Evolutionary conservation across 1,140 invertebrate species (phyloP), one percentile per base, ranked within the genome.

Genomic region (Papilio polytes): DNA sequence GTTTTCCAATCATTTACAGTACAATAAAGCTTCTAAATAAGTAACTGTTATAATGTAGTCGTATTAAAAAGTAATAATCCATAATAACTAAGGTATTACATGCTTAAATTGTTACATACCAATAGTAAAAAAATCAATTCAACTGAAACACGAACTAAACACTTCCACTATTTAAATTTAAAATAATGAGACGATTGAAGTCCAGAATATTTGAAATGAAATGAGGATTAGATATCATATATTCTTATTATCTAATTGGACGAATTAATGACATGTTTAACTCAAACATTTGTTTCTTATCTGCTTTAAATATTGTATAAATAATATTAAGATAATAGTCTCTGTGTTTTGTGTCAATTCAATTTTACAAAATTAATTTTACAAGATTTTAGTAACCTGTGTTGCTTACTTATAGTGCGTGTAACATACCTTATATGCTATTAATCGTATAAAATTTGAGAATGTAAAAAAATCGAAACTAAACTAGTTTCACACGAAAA

Each of bases 401-500:
- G 31, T 36, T 70, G 8, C 26, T 2, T 26, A 66, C 59, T 26
- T 26, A 22, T 2, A 36, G 4, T 36, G 36, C 36, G 63, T 26
- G 26, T 48, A 8, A 7, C 18, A 44, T 22, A 48, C 3, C 9
- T 26, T 48, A 76, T 53, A 53, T 41, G 9, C n/a, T 31, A 77
- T 7, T 36, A 15, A 36, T 1, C 8, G 15, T 18, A 36, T 77
- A 18, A 8, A 20, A 22, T 51, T 22, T 22, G 20, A 12, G 44
- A 77, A 59, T 56, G 18, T 48, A 74, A 81, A 82, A 81, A 80
- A 83, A 74, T 78, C 78, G 80, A 31, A 70, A 72, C 77, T 84
- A 86, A 82, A 83, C 82, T 82, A 74, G 80, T 81, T 86, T 90
- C 82, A 90, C 84, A 85, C 85, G 85, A 92, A 89, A 90, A 92